Conservation (phyloP, 2,888 invertebrate genomes). For the Tetragonula carbonaria region DNA sequence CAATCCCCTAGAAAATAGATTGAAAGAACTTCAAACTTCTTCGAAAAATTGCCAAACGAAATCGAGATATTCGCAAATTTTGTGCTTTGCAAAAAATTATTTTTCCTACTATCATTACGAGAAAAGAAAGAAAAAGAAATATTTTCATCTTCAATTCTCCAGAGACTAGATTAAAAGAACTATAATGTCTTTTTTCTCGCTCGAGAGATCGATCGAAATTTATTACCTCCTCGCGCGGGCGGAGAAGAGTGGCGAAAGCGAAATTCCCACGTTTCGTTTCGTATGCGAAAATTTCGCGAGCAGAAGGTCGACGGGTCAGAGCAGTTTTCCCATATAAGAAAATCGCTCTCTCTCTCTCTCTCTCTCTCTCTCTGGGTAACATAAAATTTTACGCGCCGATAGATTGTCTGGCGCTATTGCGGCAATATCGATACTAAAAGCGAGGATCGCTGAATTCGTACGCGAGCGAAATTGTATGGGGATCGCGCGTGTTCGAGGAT, state of each 20-base stretch:
- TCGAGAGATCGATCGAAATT: not conserved
- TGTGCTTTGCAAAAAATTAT: not conserved
- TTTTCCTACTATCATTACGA: too few relatives aligned
- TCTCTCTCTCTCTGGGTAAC: constrained; percentile 21
- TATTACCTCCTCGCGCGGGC: not conserved
- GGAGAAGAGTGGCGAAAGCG: constrained; percentile 22
- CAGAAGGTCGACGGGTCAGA: constrained; percentile 19
- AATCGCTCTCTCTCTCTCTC: constrained; percentile 48
- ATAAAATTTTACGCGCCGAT: constrained; percentile 67
- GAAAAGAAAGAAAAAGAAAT: not conserved
- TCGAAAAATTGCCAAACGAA: not conserved
- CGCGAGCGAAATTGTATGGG: constrained; percentile 7
- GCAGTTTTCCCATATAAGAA: constrained; percentile 26
- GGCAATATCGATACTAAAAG: constrained; percentile 1
- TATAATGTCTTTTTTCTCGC: not conserved
- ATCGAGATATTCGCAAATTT: not conserved
- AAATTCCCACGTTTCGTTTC: constrained; percentile 47
- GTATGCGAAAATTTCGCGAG: constrained; percentile 51
- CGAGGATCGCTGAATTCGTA: not conserved
- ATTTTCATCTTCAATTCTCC: not conserved
- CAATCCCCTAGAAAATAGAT: not conserved
- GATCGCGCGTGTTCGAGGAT: not conserved
- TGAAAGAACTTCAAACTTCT: not conserved
- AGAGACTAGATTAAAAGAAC: not conserved
- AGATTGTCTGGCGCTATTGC: constrained; percentile 47